A percentile compares a stretch with the other conserved stretches of the same genome.
Evolutionary conservation across 2,113 vertebrate species (phyloP).

Genomic region (Gallinago media): DNA sequence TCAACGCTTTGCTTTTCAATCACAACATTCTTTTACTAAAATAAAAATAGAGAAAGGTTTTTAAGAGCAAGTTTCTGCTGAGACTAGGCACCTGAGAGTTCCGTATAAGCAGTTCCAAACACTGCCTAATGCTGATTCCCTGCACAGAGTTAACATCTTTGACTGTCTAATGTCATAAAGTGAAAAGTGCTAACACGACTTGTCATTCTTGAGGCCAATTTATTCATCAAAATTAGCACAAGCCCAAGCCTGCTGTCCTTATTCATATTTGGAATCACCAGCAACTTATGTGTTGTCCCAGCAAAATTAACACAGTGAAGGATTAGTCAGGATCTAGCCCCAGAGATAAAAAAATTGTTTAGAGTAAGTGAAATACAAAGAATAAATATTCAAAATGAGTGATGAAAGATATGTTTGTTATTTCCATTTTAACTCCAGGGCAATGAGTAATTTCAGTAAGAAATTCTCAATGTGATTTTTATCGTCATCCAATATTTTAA

Average conservation of each 20-base stretch:
- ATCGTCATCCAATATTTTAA: neutral
- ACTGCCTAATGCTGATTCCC: neutral
- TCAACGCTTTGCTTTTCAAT: neutral
- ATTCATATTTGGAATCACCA: constrained; percentile 23
- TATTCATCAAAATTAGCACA: constrained; percentile 35
- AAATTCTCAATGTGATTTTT: constrained; percentile 20
- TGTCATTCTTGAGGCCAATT: constrained; percentile 22
- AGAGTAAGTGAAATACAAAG: constrained; percentile 18
- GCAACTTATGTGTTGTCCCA: neutral
- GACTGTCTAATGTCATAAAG: neutral
- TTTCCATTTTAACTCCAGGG: constrained; percentile 19
- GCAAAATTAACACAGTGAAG: neutral
- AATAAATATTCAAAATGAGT: constrained; percentile 11
- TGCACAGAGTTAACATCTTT: constrained; percentile 9
- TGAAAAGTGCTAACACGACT: constrained; percentile 16
- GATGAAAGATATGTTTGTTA: constrained; percentile 30
- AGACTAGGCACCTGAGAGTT: neutral
- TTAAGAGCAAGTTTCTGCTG: neutral
- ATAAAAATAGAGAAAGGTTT: neutral
- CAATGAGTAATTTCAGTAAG: constrained; percentile 15
- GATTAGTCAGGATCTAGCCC: neutral
- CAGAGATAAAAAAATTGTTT: neutral
- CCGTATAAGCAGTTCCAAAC: neutral
- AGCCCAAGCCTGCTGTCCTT: constrained; percentile 17
- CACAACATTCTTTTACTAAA: neutral